phyloP scores from a whole-genome alignment of 37 sponge, comb jelly and placozoan species.

The Beroe forskalii region DNA sequence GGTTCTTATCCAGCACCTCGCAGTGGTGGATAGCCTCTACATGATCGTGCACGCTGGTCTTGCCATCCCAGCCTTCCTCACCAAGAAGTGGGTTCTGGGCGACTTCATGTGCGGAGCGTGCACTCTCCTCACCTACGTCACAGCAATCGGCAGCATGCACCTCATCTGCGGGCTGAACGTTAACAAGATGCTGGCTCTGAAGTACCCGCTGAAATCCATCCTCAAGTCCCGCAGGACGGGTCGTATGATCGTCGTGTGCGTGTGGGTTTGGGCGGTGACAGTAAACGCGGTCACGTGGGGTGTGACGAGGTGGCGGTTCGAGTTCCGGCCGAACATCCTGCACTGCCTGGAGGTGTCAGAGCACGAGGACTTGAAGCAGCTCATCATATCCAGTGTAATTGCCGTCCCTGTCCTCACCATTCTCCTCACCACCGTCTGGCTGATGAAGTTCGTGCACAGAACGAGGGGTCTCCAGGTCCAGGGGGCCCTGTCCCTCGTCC shows the following conservation, averaged over 20 bases:
- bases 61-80: too few relatives aligned
- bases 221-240: background rate
- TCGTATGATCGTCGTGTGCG: background rate
- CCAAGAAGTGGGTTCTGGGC: too few relatives aligned
- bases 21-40: too few relatives aligned
- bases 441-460: background rate
- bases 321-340: background rate
- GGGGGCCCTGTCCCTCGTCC: background rate
- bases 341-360: background rate
- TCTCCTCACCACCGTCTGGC: too few relatives aligned
- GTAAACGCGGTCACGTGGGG: background rate
- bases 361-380: background rate
- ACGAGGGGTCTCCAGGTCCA: background rate
- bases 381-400: too few relatives aligned
- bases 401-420: background rate
- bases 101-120: background rate
- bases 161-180: background rate
- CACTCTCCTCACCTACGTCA: background rate
- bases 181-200: background rate
- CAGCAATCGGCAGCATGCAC: background rate
- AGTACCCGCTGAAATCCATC: too few relatives aligned
- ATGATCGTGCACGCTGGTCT: too few relatives aligned
- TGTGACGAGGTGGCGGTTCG: background rate
- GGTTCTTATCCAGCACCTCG: too few relatives aligned
- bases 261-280: background rate